phyloP scores from a whole-genome alignment of 35 echinoderm and acorn worm species.

The Acanthaster planci region DNA sequence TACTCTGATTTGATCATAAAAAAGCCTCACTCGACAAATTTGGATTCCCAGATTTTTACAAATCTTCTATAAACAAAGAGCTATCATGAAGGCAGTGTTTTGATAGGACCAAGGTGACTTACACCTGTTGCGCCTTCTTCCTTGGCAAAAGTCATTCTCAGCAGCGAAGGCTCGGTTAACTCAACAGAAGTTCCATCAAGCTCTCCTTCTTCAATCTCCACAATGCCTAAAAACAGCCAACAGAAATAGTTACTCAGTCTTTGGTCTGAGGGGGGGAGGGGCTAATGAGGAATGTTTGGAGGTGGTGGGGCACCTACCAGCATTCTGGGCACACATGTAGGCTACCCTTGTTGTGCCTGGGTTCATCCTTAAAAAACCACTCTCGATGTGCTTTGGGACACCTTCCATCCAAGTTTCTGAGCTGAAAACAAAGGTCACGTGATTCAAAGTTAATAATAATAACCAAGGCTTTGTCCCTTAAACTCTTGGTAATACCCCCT shows the following conservation, averaged over 20 bases:
- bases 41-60: no score
- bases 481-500: no score
- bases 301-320: background rate
- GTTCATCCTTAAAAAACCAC: background rate
- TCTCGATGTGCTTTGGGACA: background rate
- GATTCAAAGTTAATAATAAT: no score
- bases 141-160: background rate
- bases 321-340: slow-evolving; percentile 21
- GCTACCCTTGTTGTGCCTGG: background rate
- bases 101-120: no score
- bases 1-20: no score
- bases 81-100: no score
- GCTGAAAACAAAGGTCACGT: background rate
- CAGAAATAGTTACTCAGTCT: no score
- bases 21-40: no score
- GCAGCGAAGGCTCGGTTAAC: background rate
- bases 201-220: slow-evolving; percentile 6
- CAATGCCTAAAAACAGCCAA: background rate
- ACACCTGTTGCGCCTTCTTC: background rate
- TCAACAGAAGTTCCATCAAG: background rate
- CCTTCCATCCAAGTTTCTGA: background rate
- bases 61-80: no score
- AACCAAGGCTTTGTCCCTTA: no score
- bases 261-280: no score
- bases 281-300: no score